Evolutionary conservation across 2,797 vertebrate genomes (phyloP).

Genomic region (Microhierax caerulescens): DNA sequence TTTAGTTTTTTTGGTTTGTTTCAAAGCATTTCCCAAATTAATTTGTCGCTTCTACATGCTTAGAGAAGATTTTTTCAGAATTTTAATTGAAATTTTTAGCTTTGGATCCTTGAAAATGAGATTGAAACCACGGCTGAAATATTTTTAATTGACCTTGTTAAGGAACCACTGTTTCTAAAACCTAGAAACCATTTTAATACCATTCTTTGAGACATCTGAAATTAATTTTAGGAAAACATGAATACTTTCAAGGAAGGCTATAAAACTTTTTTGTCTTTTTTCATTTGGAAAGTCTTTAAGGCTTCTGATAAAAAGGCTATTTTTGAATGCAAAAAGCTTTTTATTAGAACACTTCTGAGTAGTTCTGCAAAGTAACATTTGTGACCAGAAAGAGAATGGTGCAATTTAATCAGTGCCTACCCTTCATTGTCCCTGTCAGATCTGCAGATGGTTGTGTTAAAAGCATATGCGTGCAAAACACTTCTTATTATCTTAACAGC

Average conservation of each 20-base stretch:
- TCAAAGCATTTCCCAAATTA: not conserved
- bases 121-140: not conserved
- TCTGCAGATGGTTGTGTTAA: not conserved
- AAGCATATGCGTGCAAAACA: not conserved
- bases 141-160: not conserved
- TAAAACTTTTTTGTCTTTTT: not conserved
- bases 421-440: not conserved
- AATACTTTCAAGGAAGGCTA: not conserved
- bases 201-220: not conserved
- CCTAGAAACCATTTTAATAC: not conserved
- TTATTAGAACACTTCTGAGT: not conserved
- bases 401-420: not conserved
- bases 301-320: not conserved
- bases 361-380: not conserved
- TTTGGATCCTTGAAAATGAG: not conserved
- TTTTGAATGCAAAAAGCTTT: not conserved
- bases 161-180: not conserved
- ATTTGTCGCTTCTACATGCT: not conserved
- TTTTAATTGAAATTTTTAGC: not conserved
- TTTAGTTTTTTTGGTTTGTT: not conserved
- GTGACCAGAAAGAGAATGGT: not conserved
- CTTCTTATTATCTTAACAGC: not conserved
- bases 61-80: not conserved
- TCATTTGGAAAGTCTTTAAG: not conserved
- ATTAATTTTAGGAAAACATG: not conserved